Evolutionary conservation across 2,113 vertebrate genomes (phyloP), one percentile per base, ranked within the genome.

Genomic region (Isurus oxyrinchus): DNA sequence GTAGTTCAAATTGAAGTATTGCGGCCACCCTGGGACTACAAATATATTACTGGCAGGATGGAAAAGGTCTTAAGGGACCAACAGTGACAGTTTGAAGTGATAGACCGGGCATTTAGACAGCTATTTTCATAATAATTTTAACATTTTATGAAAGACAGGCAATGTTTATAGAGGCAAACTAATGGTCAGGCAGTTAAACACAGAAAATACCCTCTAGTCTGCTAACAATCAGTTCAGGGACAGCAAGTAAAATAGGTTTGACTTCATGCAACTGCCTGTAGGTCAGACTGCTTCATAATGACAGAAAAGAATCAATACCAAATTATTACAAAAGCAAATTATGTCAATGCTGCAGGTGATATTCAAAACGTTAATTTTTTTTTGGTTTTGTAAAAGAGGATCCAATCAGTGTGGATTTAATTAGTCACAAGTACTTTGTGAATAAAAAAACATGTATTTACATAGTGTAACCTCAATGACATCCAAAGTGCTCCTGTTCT

Each of bases 1-100:
- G 90, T 94, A n/a, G 59, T 40, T 94, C 90, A 44, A n/a, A 94
- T 23, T 40, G 57, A 94, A 94, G n/a, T 61, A 94, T 94, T 94
- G 6, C 35, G 59, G 55, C 90, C 40, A 40, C 90, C 90, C 8
- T 94, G 90, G 90, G 90, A 66, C 59, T 61, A 21, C 66, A 94
- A 94, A 63, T 94, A 25, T 61, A 94, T 63, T 63, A 63, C 57
- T 93, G 61, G 31, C 88, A 93, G 55, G 88, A 61, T 93, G 88
- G n/a, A 93, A 93, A 93, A 19, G 14, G 16, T 63, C 90, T 66
- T 63, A 94, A 94, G 59, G 90, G 90, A 94, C 0, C 90, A 94
- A 40, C 35, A 63, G 35, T 94, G 59, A 40, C 90, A 94, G 90
- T 63, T 59, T 94, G 13, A 63, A 63, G n/a, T 94, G 59, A 94